These are phyloP conservation scores for Rhaphigaster nebulosa DNA, from an alignment of 2,888 invertebrate genomes.

Conservation along the genomic window DNA sequence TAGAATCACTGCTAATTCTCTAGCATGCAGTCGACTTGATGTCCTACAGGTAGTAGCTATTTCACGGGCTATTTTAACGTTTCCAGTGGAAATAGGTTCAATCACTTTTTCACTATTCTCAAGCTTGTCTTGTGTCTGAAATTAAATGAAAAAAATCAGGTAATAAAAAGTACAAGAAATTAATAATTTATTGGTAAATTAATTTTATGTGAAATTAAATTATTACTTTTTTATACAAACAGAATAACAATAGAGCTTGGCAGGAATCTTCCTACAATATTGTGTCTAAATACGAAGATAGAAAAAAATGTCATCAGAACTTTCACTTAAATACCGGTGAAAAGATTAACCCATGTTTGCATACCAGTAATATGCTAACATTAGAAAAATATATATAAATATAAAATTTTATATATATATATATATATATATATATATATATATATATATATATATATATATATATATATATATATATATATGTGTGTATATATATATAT, in stretches of 20 bases:
- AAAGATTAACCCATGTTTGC: not conserved
- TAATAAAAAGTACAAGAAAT: not conserved
- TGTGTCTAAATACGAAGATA: not conserved
- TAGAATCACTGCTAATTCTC: constrained; percentile 82
- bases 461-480: not conserved
- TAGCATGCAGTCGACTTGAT: constrained; percentile 77
- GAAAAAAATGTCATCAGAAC: not conserved
- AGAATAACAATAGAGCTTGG: not conserved
- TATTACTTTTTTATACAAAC: not conserved
- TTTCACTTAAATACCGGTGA: not conserved
- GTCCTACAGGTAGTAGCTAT: constrained; percentile 76
- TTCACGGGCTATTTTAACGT: constrained; percentile 76
- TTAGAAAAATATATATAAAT: not conserved
- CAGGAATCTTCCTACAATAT: not conserved
- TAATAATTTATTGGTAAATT: not conserved
- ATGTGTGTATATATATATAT: too few species aligned
- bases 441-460: not conserved
- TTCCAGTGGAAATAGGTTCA: constrained; percentile 77
- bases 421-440: too few species aligned
- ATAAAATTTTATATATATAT: too few species aligned
- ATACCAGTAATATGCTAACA: not conserved
- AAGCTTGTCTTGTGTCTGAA: constrained; percentile 75
- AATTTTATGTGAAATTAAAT: not conserved
- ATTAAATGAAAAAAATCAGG: constrained; percentile 63
- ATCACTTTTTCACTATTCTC: constrained; percentile 71